phyloP scores from a whole-genome alignment of 1,140 invertebrate genomes.

The Drosophila busckii region DNA sequence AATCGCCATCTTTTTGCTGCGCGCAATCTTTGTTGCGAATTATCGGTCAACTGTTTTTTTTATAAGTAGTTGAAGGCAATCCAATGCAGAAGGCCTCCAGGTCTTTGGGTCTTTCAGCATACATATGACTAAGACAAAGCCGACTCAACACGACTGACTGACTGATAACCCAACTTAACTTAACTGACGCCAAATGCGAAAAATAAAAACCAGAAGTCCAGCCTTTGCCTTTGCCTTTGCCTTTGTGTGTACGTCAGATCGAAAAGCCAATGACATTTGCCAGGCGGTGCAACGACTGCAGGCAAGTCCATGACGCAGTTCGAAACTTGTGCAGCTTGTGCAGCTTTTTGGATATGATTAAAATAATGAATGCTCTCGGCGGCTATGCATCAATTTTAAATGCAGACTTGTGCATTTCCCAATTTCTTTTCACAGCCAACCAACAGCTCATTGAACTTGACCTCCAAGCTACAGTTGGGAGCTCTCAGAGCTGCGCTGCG shows the following conservation, averaged over 20 bases:
- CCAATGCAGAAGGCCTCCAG: too few species aligned
- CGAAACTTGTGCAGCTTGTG: neutral
- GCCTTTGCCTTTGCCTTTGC: too few species aligned
- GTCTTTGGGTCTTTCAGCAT: too few species aligned
- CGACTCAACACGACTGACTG: too few species aligned
- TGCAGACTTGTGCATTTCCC: neutral
- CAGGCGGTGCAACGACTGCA: slow-evolving; percentile 45
- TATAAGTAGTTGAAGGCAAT: slow-evolving; percentile 1
- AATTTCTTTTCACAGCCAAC: slow-evolving; percentile 2
- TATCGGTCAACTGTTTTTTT: slow-evolving; percentile 12
- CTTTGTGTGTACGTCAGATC: slow-evolving; percentile 1
- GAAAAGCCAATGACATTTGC: slow-evolving; percentile 66
- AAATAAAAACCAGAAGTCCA: too few species aligned
- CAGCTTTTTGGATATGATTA: slow-evolving; percentile 12
- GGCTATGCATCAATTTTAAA: slow-evolving; percentile 3
- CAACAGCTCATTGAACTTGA: slow-evolving; percentile 20
- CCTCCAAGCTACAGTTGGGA: slow-evolving; percentile 13
- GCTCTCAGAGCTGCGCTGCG: slow-evolving; percentile 27
- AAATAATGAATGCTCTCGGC: slow-evolving; percentile 5
- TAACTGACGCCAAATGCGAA: too few species aligned
- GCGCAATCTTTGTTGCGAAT: too few species aligned
- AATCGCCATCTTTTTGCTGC: neutral
- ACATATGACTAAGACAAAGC: too few species aligned
- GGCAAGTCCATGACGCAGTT: slow-evolving; percentile 33
- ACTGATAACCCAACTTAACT: slow-evolving; percentile 10